These are phyloP conservation scores for Osmoderma eremita DNA, from an alignment of 2,888 invertebrate species.

Conservation along the genomic window DNA sequence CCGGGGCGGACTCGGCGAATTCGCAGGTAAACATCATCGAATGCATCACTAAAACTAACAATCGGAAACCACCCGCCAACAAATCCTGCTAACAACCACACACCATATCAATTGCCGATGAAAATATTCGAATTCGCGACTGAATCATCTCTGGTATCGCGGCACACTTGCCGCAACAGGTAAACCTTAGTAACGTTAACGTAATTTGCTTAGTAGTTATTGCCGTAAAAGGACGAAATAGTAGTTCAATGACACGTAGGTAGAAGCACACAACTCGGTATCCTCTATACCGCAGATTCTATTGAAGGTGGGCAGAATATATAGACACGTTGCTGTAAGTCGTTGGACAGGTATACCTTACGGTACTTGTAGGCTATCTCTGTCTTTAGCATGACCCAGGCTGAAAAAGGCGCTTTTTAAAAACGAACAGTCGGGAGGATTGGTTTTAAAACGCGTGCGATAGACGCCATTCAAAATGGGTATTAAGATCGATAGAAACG, in stretches of 20 bases:
- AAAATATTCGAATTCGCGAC: background rate
- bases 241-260: conserved; percentile 43
- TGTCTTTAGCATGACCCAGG: conserved; percentile 16
- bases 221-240: too few species aligned
- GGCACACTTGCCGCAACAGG: too few species aligned
- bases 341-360: conserved; percentile 44
- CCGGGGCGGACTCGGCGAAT: background rate
- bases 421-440: background rate
- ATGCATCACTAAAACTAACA: conserved; percentile 1
- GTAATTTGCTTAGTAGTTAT: too few species aligned
- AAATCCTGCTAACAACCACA: background rate
- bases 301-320: conserved; percentile 37
- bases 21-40: background rate
- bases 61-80: background rate
- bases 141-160: too few species aligned
- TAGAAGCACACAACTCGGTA: conserved; percentile 2
- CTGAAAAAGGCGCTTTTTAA: conserved; percentile 1
- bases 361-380: conserved; percentile 40
- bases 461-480: background rate
- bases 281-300: background rate
- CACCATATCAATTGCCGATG: background rate
- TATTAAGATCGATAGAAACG: background rate
- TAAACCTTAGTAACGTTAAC: too few species aligned
- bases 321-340: conserved; percentile 46
- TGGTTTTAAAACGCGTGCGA: too few species aligned